These are phyloP conservation scores for Asarcornis scutulata DNA, from an alignment of 2,113 vertebrate genomes.

Conservation along the genomic window DNA sequence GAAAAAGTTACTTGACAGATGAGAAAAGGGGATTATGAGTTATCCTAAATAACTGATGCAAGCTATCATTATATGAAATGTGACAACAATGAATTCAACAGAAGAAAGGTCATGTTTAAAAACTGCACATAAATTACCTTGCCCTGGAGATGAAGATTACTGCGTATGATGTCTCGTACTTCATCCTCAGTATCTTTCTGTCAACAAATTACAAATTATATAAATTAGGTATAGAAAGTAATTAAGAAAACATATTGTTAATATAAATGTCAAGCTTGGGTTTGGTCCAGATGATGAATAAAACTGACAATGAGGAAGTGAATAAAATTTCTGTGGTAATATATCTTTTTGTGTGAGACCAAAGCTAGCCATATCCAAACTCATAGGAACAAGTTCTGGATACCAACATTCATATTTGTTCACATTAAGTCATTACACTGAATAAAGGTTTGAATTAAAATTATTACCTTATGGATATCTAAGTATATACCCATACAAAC, in stretches of 20 bases:
- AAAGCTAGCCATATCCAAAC: background rate
- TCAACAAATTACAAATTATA: constrained; percentile 56
- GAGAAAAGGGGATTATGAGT: background rate
- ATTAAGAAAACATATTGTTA: background rate
- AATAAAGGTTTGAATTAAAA: background rate
- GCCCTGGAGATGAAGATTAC: constrained; percentile 93
- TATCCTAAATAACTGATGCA: background rate
- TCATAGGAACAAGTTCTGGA: background rate
- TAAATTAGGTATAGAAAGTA: background rate
- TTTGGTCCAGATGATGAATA: background rate
- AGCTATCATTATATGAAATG: background rate
- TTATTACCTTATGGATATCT: background rate
- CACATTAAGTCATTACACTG: background rate
- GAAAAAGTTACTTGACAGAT: background rate
- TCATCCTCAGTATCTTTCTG: constrained; percentile 98
- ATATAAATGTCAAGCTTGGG: background rate
- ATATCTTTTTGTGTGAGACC: background rate
- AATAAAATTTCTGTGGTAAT: background rate
- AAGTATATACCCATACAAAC: background rate
- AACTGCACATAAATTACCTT: constrained; percentile 82
- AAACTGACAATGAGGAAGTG: background rate
- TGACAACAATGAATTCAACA: background rate
- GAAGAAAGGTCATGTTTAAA: background rate
- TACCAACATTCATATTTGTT: background rate
- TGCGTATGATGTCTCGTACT: constrained; percentile 89